phyloP scores from a whole-genome alignment of 2,888 invertebrate genomes.

The Amiota mariae region DNA sequence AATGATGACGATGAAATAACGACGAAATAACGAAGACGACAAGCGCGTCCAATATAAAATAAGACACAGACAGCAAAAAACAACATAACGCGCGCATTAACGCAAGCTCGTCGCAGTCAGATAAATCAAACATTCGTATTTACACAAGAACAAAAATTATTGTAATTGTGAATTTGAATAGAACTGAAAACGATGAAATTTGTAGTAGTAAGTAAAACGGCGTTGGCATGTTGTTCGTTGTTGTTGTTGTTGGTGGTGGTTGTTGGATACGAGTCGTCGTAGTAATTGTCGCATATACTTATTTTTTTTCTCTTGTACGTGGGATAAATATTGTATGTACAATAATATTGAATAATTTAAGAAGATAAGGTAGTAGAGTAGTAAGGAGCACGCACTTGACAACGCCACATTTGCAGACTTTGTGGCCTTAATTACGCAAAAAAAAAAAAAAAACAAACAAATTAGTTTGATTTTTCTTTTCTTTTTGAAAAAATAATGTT shows the following conservation, averaged over 20 bases:
- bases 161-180: not conserved
- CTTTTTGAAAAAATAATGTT: not conserved
- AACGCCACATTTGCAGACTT: too few relatives aligned
- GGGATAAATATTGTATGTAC: too few relatives aligned
- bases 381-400: not conserved
- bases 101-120: conserved; percentile 1
- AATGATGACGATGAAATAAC: not conserved
- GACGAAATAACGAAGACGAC: not conserved
- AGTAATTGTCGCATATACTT: not conserved
- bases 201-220: not conserved
- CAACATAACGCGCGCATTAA: conserved; percentile 14
- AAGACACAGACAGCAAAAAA: conserved; percentile 14
- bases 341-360: not conserved
- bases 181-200: not conserved
- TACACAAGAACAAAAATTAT: not conserved
- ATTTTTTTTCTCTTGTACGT: too few relatives aligned
- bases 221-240: conserved; percentile 10
- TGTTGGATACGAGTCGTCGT: not conserved
- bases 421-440: not conserved
- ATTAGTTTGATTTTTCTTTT: conserved; percentile 1
- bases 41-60: not conserved
- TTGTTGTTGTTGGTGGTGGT: not conserved
- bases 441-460: not conserved
- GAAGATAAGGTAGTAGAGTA: not conserved
- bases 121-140: conserved; percentile 4